Evolutionary conservation across 1,140 invertebrate species (phyloP).

Genomic region (Philotrypesis tridentata): DNA sequence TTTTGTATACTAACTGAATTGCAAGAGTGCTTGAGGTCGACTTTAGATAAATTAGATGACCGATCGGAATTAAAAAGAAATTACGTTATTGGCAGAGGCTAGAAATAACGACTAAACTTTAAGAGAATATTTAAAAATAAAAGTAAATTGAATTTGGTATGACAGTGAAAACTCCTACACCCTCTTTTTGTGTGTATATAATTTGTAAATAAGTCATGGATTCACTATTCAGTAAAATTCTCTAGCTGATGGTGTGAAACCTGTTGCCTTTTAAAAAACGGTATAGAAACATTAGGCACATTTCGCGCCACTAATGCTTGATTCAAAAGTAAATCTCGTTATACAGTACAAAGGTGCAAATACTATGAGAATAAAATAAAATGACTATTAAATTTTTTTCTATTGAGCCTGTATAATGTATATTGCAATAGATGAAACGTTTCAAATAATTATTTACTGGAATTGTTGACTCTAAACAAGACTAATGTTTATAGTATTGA

Average conservation of each 20-base stretch:
- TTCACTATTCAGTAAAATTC: slow-evolving; percentile 5
- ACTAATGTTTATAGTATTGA: slow-evolving; percentile 8
- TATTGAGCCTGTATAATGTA: not conserved
- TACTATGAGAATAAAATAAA: not conserved
- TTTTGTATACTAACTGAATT: slow-evolving; percentile 7
- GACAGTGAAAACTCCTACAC: slow-evolving; percentile 44
- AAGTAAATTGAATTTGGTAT: slow-evolving; percentile 46
- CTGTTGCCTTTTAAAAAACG: slow-evolving; percentile 21
- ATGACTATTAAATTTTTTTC: not conserved
- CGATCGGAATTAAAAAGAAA: slow-evolving; percentile 35
- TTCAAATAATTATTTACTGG: not conserved
- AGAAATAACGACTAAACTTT: slow-evolving; percentile 28
- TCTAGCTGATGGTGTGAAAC: not conserved
- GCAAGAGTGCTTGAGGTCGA: not conserved
- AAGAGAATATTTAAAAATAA: slow-evolving; percentile 31
- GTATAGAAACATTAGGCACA: not conserved
- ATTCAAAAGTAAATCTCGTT: slow-evolving; percentile 16
- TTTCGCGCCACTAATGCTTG: not conserved
- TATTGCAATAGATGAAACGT: not conserved
- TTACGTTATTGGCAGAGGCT: slow-evolving; percentile 38
- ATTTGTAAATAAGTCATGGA: slow-evolving; percentile 59
- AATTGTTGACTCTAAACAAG: slow-evolving; percentile 5
- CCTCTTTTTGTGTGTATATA: slow-evolving; percentile 61
- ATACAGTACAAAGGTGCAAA: slow-evolving; percentile 2
- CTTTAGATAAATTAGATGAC: not conserved